Evolutionary conservation across 2,113 vertebrate species (phyloP), one percentile per base, ranked within the genome.

Genomic region (Gambusia affinis): DNA sequence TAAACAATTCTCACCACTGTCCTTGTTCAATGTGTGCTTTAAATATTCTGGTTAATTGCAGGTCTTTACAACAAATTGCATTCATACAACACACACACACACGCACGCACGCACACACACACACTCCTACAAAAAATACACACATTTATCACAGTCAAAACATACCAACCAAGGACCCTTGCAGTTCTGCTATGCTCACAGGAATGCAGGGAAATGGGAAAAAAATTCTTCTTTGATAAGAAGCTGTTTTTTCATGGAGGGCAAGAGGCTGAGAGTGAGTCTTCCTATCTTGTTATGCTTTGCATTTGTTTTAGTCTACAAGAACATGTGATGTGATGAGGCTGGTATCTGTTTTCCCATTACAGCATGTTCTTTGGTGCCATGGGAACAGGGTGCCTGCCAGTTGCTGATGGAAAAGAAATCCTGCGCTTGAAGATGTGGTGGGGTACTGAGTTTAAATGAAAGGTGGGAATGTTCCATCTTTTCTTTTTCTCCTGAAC

Each of bases 341-440:
- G 75, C 54, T 29, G 31, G 66, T 93, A 90, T 93, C 91, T 88
- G 75, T 54, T 85, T 91, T 92, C 86, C 91, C 91, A 92, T 91
- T 90, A 90, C 88, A 79, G 79, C 90, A 91, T 86, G 79, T 69
- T 69, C 75, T 70, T 79, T 2, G 29, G 74, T 81, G 81, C 85
- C 80, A 83, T 91, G 90, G 87, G 89, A 91, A 91, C 84, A 79
- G 24, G 64, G 82, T 78, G 80, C 51, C 35, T 57, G 84, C 72
- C 72, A 74, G 78, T 33, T 67, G 82, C 76, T 79, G 82, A 33
- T 70, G 84, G 73, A 79, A 62, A 54, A 78, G 35, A 72, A 76
- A 54, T 64, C 28, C 31, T 57, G 73, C 30, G 71, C 60, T 79
- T 75, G 62, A 73, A 69, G 62, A 79, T 22, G 27, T 42, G 69